Percentiles rank a stretch among this genome's conserved stretches.
These are phyloP conservation scores for Ictalurus furcatus DNA, from an alignment of 2,113 vertebrate genomes.

Conservation along the genomic window DNA sequence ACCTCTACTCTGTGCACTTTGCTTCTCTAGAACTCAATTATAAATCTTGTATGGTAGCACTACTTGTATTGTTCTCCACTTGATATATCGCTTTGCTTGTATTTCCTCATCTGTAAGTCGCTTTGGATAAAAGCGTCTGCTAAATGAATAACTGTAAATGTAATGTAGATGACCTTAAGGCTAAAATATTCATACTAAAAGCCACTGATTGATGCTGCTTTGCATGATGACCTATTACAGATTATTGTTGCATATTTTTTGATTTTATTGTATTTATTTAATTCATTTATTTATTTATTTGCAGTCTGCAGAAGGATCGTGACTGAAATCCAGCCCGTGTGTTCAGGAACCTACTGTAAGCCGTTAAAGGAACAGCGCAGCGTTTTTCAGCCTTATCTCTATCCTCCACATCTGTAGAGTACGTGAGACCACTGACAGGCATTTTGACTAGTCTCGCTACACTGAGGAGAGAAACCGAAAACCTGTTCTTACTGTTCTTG, in stretches of 20 bases:
- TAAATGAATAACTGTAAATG: too few relatives aligned
- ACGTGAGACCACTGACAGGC: not conserved
- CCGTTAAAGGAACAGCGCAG: not conserved
- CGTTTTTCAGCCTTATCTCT: not conserved
- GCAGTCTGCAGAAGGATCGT: slow-evolving; percentile 70
- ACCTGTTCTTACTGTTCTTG: not conserved
- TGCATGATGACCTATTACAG: not conserved
- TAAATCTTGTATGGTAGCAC: too few relatives aligned
- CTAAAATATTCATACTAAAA: too few relatives aligned
- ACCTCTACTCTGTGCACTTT: too few relatives aligned
- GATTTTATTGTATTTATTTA: not conserved
- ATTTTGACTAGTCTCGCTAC: not conserved
- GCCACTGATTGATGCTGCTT: too few relatives aligned
- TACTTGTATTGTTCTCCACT: too few relatives aligned
- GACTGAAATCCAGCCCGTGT: slow-evolving; percentile 27
- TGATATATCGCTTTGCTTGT: too few relatives aligned
- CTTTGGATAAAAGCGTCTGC: too few relatives aligned
- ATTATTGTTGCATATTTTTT: not conserved
- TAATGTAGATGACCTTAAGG: too few relatives aligned
- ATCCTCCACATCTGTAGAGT: not conserved
- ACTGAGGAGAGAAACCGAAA: not conserved
- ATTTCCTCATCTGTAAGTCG: too few relatives aligned
- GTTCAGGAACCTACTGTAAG: not conserved
- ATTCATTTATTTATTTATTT: not conserved
- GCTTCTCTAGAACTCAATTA: too few relatives aligned